Evolutionary conservation across 2,797 vertebrate species (phyloP), one percentile per base, ranked within the genome.

Genomic region (Epinephelus coioides): DNA sequence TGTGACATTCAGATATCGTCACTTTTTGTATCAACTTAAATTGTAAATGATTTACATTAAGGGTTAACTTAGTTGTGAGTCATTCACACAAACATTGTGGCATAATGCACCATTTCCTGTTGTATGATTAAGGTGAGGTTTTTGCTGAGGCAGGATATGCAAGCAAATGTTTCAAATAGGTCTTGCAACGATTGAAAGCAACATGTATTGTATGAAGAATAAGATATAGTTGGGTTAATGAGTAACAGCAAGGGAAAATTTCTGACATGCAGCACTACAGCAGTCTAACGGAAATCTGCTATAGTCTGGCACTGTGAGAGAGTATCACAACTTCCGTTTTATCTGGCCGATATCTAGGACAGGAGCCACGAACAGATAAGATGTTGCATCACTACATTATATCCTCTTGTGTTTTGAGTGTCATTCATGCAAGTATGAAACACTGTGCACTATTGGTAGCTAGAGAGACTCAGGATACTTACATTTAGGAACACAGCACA

Each of bases 261-360:
- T 78, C 79, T 57, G 15, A 79, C 49, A 27, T 66, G 8, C 25
- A 76, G 57, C 27, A 63, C 43, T 57, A 40, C 61, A 56, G 72
- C 38, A 84, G 30, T 63, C 23, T 49, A 53, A 77, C 53, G 61
- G 85, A 91, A 92, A 81, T 83, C 6, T 78, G 69, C 83, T 79
- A 69, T 83, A n/a, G 3, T 86, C 69, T 86, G 65, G 78, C 86
- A 75, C 46, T 57, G 30, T 78, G 70, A 84, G 71, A 82, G 34
- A 72, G 78, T 59, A 80, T 82, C 46, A 73, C 49, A 78, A 81
- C 86, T 92, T 93, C 89, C 72, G 68, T 86, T 91, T 89, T 67
- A 83, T 82, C 46, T 62, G 4, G 10, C 47, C 71, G 59, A 82
- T 85, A 91, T 88, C 73, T 73, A 73, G 53, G 13, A 83, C 77